Percentiles rank a stretch among this genome's conserved stretches.
Conservation (phyloP, 1,140 invertebrate genomes). For the Drosophila ogumai region DNA sequence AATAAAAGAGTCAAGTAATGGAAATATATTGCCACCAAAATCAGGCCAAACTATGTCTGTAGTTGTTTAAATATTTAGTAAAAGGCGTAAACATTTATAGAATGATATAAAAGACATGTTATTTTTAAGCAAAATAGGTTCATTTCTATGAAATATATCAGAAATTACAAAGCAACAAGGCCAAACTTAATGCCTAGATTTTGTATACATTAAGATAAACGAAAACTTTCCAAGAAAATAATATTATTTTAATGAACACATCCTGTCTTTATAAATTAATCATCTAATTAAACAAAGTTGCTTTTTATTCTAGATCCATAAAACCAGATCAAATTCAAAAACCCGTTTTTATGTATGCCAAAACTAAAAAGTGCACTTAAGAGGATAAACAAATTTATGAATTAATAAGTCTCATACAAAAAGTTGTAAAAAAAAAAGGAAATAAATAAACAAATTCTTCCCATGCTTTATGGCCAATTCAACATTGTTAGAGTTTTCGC, state of each 20-base stretch:
- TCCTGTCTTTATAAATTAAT: neutral
- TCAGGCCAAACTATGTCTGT: neutral
- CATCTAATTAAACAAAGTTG: too few species aligned
- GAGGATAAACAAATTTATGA: neutral
- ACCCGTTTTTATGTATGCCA: neutral
- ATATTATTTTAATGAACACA: too few species aligned
- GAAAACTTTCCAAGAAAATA: neutral
- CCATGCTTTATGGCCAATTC: conserved; percentile 32
- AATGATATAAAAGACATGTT: neutral
- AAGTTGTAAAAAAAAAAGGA: conserved; percentile 12
- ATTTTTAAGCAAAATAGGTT: neutral
- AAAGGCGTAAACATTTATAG: neutral
- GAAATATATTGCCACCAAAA: neutral
- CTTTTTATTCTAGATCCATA: too few species aligned
- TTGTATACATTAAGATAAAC: neutral
- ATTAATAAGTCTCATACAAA: neutral
- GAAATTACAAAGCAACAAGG: neutral
- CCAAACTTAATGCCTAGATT: neutral
- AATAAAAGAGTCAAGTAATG: conserved; percentile 18
- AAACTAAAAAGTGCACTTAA: neutral
- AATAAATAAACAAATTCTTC: conserved; percentile 29
- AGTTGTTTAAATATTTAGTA: neutral
- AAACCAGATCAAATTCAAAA: too few species aligned
- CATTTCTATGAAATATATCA: neutral
- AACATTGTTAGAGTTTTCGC: conserved; percentile 14